A percentile compares a stretch with the other conserved stretches of the same genome.
These are phyloP conservation scores for Martes flavigula DNA, from an alignment of 2,797 vertebrate genomes.

Conservation along the genomic window DNA sequence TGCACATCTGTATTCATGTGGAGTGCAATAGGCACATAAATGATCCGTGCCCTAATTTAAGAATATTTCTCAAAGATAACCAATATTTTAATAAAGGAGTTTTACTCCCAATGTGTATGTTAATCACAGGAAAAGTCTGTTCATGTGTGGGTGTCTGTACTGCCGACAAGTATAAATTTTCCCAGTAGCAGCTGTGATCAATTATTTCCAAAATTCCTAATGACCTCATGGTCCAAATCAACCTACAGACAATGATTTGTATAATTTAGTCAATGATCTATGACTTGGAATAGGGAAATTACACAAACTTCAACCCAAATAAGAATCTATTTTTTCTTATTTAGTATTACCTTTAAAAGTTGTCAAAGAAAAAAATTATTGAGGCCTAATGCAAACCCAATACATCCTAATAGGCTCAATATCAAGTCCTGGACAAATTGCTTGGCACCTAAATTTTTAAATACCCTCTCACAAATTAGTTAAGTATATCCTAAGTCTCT, in stretches of 20 bases:
- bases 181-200: constrained; percentile 28
- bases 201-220: constrained; percentile 43
- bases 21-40: background rate
- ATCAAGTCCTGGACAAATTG: background rate
- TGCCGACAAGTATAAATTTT: constrained; percentile 11
- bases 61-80: constrained; percentile 27
- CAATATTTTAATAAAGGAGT: constrained; percentile 2
- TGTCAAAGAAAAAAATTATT: background rate
- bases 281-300: constrained; percentile 40
- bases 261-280: constrained; percentile 7
- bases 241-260: constrained; percentile 34
- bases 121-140: constrained; percentile 16
- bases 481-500: background rate
- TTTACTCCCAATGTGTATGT: background rate
- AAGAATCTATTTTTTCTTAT: background rate
- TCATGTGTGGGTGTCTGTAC: constrained; percentile 4
- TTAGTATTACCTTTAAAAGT: constrained; percentile 16
- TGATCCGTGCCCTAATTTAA: constrained; percentile 8
- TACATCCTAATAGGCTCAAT: background rate
- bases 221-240: constrained; percentile 2
- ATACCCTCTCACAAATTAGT: background rate
- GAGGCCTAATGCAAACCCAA: background rate
- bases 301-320: constrained; percentile 17
- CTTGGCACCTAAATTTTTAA: background rate
- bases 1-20: background rate